Evolutionary conservation across 2,113 vertebrate species (phyloP), one percentile per base, ranked within the genome.

Genomic region (Gobius niger): DNA sequence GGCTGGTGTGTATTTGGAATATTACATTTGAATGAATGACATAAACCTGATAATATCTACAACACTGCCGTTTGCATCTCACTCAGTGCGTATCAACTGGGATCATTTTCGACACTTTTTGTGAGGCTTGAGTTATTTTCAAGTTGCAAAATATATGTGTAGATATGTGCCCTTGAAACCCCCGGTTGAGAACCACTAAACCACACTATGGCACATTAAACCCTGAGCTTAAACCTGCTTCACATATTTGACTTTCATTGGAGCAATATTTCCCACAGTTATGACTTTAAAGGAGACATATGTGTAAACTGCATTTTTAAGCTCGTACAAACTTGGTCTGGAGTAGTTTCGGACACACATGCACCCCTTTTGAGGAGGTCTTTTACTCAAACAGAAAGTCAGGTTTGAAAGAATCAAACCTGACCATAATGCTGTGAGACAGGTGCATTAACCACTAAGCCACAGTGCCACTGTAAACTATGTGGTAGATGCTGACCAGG

Each of bases 231-330:
- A 13, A 7, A 60, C 13, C 57, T 16, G 9, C 40, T 16, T 40
- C 10, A 60, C 0, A 4, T 40, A 34, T 34, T 34, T 34, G 24
- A 34, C 15, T 60, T 60, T 60, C 7, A 60, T 57, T 62, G 15
- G 9, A 85, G 86, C 80, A 87, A 86, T 86, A 82, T 83, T 70
- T 15, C 8, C n/a, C 16, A 15, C 50, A 3, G 60, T 24, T 67
- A 18, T 40, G 9, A 59, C 34, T 62, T 51, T 59, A 47, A 75
- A 74, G 18, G 18, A 54, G 52, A 54, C n/a, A 12, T 24, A 24
- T 54, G 52, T 19, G 10, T 4, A 24, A 9, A 11, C 11, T 10
- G 19, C 16, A 12, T 54, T 24, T 11, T 10, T 19, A 5, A 54
- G 10, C 52, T 12, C 12, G 19, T 12, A 24, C 24, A 3, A 34